phyloP scores from a whole-genome alignment of 2,888 invertebrate genomes.

The Cylloceria caligata region DNA sequence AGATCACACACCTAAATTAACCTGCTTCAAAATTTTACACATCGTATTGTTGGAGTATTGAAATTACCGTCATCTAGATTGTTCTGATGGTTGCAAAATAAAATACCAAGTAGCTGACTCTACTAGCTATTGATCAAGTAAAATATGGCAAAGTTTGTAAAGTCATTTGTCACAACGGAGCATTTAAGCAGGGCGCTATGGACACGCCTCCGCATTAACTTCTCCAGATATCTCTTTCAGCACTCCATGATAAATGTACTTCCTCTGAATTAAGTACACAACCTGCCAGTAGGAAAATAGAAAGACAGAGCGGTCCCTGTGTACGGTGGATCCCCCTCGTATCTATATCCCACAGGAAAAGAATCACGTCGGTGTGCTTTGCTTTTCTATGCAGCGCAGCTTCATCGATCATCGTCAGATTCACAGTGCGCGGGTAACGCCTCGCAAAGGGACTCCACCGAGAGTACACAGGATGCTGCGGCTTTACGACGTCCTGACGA shows the following conservation, averaged over 20 bases:
- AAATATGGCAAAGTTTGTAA: background rate
- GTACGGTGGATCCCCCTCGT: background rate
- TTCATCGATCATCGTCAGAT: conserved; percentile 71
- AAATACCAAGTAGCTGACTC: background rate
- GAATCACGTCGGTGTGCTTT: conserved; percentile 31
- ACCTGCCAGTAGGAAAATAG: conserved; percentile 1
- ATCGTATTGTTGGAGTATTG: too few relatives aligned
- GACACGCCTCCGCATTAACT: background rate
- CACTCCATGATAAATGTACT: conserved; percentile 36
- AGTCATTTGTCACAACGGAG: conserved; percentile 21
- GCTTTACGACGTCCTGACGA: conserved; percentile 23
- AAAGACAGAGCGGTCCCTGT: background rate
- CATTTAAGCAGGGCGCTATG: conserved; percentile 19
- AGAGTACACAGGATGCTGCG: conserved; percentile 19
- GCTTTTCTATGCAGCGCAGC: conserved; percentile 26
- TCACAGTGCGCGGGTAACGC: conserved; percentile 49
- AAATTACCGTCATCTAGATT: too few relatives aligned
- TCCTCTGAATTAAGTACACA: conserved; percentile 5
- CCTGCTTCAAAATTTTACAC: too few relatives aligned
- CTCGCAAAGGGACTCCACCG: conserved; percentile 39
- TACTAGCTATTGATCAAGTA: background rate
- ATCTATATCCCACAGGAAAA: conserved; percentile 21
- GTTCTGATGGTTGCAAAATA: background rate
- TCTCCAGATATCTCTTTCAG: background rate
- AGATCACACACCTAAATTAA: too few relatives aligned